Base-by-base conservation (phyloP, 2,888 invertebrate species). In the Heliothis peltigera region DNA sequence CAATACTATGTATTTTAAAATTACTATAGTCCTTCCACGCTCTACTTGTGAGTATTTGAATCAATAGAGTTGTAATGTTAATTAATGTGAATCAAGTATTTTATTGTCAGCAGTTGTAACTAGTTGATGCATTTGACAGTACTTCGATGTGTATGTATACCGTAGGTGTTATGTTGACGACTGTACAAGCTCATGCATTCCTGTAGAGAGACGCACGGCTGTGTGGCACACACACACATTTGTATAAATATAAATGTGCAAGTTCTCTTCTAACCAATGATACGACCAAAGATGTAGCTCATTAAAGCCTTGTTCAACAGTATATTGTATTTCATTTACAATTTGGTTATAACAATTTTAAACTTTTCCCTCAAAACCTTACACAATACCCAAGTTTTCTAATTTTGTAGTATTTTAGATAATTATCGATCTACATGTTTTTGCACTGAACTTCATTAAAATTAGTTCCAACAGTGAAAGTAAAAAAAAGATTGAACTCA, bases 211-310 rank as follows among this genome's bases (percentile, higher is more conserved):
- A 84, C 78, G 80, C 79, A 77, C 74, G 69, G 75, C 73, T 81
- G 75, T 82, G 75, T 85, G 76, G 70, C 70, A 72, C 69, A 63
- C 71, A 65, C 64, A 79, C 80, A 79, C 82, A 78, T 84, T 79
- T 82, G 73, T 86, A 81, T 83, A 73, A 80, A 85, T 83, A 84
- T 82, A 68, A 81, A 89, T 87, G 88, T 91, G 90, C 87, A 80
- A 88, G 84, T 89, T 88, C 85, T 84, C 82, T 85, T 89, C 81
- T 92, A 96, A 96, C 96, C 96, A 96, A 96, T 96, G 96, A 96
- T 96, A 95, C 95, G 96, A 96, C 96, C 96, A 96, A 96, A 96
- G 96, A 96, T 90, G 92, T 95, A 95, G 94, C 87, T 89, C 88
- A 95, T 89, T 94, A 95, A 95, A 94, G 85, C 87, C 85, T 92